A percentile compares a stretch with the other conserved stretches of the same genome.
phyloP scores from a whole-genome alignment of 2,797 vertebrate species.

The Pteropus rufus region DNA sequence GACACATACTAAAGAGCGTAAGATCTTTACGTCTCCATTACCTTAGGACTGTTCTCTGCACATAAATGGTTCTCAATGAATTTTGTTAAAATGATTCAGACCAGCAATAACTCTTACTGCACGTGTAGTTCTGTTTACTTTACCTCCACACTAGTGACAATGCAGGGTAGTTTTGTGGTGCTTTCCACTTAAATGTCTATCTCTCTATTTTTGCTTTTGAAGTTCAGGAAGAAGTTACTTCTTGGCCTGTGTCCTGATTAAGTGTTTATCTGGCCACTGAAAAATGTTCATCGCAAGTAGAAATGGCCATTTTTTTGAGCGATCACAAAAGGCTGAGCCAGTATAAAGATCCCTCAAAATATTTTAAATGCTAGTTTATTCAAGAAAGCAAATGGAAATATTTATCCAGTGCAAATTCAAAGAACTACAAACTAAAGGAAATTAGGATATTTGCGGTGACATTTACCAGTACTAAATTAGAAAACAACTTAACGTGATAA shows the following conservation, averaged over 20 bases:
- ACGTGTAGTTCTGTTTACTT: not conserved
- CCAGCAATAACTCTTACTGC: not conserved
- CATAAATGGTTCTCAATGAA: not conserved
- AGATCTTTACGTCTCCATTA: not conserved
- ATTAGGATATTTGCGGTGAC: not conserved
- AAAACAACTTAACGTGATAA: not conserved
- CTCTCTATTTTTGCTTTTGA: not conserved
- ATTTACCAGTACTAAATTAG: not conserved
- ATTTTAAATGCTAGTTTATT: not conserved
- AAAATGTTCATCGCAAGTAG: not conserved
- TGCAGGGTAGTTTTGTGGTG: not conserved
- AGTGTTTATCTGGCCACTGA: not conserved
- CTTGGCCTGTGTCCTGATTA: not conserved
- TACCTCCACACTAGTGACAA: not conserved
- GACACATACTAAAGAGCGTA: not conserved
- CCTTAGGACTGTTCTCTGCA: not conserved
- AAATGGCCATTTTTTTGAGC: not conserved
- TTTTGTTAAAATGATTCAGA: not conserved
- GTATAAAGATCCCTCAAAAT: not conserved
- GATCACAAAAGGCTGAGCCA: not conserved
- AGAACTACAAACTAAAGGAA: slow-evolving; percentile 23
- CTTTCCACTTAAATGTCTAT: not conserved
- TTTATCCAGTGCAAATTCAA: not conserved
- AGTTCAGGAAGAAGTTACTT: not conserved
- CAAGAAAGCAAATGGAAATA: slow-evolving; percentile 21